A percentile compares a stretch with the other conserved stretches of the same genome.
phyloP scores from a whole-genome alignment of 2,113 vertebrate genomes.

The Capra hircus region DNA sequence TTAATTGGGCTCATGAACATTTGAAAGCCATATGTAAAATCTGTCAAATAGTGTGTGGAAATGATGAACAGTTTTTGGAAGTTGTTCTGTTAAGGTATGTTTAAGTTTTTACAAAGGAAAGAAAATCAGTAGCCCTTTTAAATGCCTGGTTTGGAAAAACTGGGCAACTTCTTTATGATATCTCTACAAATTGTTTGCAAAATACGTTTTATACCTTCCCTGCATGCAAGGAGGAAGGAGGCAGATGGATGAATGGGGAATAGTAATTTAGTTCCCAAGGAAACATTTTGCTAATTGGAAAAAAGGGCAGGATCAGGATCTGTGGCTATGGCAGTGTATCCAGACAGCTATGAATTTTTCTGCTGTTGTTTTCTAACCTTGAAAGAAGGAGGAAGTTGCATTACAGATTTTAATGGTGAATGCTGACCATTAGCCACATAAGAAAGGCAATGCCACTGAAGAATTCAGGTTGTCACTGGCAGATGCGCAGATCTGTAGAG shows the following conservation, averaged over 20 bases:
- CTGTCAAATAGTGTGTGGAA: background rate
- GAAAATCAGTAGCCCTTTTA: background rate
- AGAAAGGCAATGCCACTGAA: background rate
- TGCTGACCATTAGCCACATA: background rate
- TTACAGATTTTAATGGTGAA: background rate
- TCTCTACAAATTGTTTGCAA: background rate
- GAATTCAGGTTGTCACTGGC: background rate
- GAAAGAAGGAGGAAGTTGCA: background rate
- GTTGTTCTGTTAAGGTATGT: background rate
- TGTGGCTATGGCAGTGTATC: constrained; percentile 3
- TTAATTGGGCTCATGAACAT: background rate
- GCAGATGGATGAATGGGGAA: background rate
- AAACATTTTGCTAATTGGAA: constrained; percentile 33
- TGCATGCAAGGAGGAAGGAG: background rate
- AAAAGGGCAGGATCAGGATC: background rate
- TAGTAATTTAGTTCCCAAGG: constrained; percentile 42
- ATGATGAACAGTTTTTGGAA: background rate
- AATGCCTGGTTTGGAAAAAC: background rate
- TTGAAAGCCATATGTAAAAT: background rate
- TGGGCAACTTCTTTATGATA: background rate
- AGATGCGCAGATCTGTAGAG: background rate
- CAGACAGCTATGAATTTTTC: constrained; percentile 23
- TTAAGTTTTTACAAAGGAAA: constrained; percentile 13
- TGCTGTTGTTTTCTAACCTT: background rate
- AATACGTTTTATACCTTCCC: background rate